A percentile compares a stretch with the other conserved stretches of the same genome.
phyloP scores from a whole-genome alignment of 1,140 invertebrate species.

The Globodera rostochiensis region DNA sequence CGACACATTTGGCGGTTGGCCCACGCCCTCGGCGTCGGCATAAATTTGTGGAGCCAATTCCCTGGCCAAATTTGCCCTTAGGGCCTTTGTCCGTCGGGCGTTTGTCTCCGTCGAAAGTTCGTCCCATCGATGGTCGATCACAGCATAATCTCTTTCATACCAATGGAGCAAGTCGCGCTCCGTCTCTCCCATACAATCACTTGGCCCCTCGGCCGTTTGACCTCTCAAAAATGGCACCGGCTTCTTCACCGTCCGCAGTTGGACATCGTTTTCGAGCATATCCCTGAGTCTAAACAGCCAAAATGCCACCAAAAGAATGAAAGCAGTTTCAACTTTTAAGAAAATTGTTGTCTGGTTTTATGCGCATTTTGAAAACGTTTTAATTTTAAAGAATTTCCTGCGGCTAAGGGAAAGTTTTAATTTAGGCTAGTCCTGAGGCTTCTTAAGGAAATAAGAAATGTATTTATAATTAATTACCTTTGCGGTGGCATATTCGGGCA shows the following conservation, averaged over 20 bases:
- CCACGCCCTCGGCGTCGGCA: neutral
- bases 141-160: neutral
- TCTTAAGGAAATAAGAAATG: slow-evolving; percentile 40
- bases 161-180: slow-evolving; percentile 1
- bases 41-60: neutral
- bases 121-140: neutral
- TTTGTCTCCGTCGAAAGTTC: slow-evolving; percentile 1
- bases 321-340: too few species aligned
- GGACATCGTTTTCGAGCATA: slow-evolving; percentile 56
- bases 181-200: slow-evolving; percentile 29
- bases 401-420: too few species aligned
- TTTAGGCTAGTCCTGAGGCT: too few species aligned
- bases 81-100: neutral
- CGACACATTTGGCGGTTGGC: neutral
- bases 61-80: neutral
- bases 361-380: too few species aligned
- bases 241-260: slow-evolving; percentile 40
- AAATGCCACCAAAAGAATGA: too few species aligned
- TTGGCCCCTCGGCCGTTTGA: slow-evolving; percentile 5
- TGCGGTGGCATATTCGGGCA: slow-evolving; percentile 35
- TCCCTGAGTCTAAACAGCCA: slow-evolving; percentile 36
- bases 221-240: slow-evolving; percentile 40
- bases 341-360: too few species aligned
- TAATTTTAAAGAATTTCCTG: too few species aligned
- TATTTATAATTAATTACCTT: slow-evolving; percentile 30